Evolutionary conservation across 37 sponge, comb jelly and placozoan species (phyloP), one percentile per base, ranked within the genome.

Genomic region (Mnemiopsis leidyi): DNA sequence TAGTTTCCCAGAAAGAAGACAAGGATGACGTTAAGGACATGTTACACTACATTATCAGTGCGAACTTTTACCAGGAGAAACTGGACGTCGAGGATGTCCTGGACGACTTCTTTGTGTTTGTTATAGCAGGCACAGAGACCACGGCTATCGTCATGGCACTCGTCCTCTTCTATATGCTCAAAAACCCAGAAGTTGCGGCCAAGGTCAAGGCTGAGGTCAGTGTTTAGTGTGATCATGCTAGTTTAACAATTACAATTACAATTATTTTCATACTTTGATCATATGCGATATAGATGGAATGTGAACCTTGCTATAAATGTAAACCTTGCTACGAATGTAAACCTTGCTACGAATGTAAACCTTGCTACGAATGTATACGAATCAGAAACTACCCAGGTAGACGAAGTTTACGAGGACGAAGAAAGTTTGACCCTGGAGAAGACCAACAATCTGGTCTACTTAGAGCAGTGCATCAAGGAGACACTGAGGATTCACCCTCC

Each of bases 401-500:
- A 69, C 9, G 28, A 69, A 25, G 73, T 20, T 16, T 69, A n/a
- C n/a, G 73, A 25, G 2, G 73, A 69, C 73, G 29, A 20, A 3
- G 73, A 69, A 16, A 69, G 28, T 3, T 3, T 69, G 23, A 23
- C 73, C 9, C 3, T 69, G 23, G 73, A 69, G 9, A 25, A 69
- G 24, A 69, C n/a, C 73, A 28, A 69, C 73, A 21, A 69, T n/a
- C 73, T 69, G n/a, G 23, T 3, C 24, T 69, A 23, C 29, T 25
- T 69, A 25, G 73, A 69, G n/a, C 73, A 48, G 61, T 48, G 61
- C 13, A 48, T 48, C 61, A 48, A 48, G 61, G 61, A 48, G 61
- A 48, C 61, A 3, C 9, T 69, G 73, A 69, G 73, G n/a, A 69
- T 69, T n/a, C 73, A 69, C 73, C 73, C 73, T 23, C 73, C 73